These are phyloP conservation scores for Hybos culiciformis DNA, from an alignment of 2,888 invertebrate genomes.

Conservation along the genomic window DNA sequence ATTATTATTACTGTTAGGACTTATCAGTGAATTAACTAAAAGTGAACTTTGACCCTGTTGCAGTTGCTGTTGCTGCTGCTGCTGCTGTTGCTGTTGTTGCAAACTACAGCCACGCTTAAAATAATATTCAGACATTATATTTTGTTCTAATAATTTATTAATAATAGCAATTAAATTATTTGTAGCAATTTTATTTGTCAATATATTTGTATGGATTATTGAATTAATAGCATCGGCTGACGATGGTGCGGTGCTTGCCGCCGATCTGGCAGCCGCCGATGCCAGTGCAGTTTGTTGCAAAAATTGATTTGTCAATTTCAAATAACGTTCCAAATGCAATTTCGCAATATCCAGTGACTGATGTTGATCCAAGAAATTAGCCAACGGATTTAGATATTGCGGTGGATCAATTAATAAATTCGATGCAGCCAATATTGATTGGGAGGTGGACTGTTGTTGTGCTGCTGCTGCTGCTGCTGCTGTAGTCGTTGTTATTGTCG, in stretches of 20 bases:
- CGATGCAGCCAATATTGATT: too few species aligned
- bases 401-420: neutral
- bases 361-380: conserved; percentile 26
- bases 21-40: conserved; percentile 1
- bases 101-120: conserved; percentile 18
- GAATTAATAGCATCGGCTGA: conserved; percentile 18
- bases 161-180: conserved; percentile 21
- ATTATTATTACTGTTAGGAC: neutral
- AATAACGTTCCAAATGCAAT: conserved; percentile 28
- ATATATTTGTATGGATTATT: conserved; percentile 19
- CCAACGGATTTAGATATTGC: conserved; percentile 15
- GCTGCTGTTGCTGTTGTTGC: conserved; percentile 10
- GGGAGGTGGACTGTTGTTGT: too few species aligned
- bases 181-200: conserved; percentile 21
- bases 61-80: neutral
- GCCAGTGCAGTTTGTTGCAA: conserved; percentile 22
- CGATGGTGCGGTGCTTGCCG: conserved; percentile 12
- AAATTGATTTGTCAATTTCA: conserved; percentile 26
- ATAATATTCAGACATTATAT: conserved; percentile 22
- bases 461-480: conserved; percentile 8
- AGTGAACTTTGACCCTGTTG: neutral
- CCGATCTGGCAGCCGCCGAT: conserved; percentile 19
- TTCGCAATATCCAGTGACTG: conserved; percentile 28
- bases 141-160: conserved; percentile 20
- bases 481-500: conserved; percentile 3